phyloP scores from a whole-genome alignment of 2,888 invertebrate species.

The Tortrix viridana region DNA sequence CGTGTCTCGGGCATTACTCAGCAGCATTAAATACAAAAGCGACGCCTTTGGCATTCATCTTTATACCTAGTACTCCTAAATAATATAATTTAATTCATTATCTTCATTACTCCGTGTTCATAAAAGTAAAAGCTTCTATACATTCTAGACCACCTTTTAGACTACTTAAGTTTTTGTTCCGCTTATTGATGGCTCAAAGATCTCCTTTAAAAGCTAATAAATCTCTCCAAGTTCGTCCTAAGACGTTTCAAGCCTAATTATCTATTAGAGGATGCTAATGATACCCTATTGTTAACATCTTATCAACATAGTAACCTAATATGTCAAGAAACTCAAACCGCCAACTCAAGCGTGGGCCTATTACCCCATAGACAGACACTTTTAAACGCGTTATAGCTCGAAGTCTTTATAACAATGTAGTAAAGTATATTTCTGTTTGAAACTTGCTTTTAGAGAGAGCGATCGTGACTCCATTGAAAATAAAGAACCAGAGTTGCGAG shows the following conservation, averaged over 20 bases:
- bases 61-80: no score
- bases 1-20: no score
- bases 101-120: no score
- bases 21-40: no score
- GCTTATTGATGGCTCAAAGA: background rate
- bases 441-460: slow-evolving; percentile 19
- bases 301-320: slow-evolving; percentile 34
- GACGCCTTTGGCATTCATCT: no score
- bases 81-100: no score
- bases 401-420: slow-evolving; percentile 15
- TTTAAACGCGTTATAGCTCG: slow-evolving; percentile 8
- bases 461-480: slow-evolving; percentile 37
- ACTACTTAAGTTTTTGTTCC: background rate
- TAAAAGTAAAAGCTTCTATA: no score
- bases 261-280: slow-evolving; percentile 33
- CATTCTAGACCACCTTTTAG: background rate
- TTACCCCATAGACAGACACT: slow-evolving; percentile 22
- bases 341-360: slow-evolving; percentile 29
- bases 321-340: slow-evolving; percentile 30
- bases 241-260: slow-evolving; percentile 22
- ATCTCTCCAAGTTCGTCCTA: slow-evolving; percentile 15
- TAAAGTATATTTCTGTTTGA: slow-evolving; percentile 8
- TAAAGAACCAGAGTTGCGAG: slow-evolving; percentile 33
- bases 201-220: slow-evolving; percentile 17
- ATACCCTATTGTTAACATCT: slow-evolving; percentile 27